Percentiles rank a stretch among this genome's conserved stretches.
These are phyloP conservation scores for Sciaenops ocellatus DNA, from an alignment of 2,797 vertebrate species.

Conservation along the genomic window DNA sequence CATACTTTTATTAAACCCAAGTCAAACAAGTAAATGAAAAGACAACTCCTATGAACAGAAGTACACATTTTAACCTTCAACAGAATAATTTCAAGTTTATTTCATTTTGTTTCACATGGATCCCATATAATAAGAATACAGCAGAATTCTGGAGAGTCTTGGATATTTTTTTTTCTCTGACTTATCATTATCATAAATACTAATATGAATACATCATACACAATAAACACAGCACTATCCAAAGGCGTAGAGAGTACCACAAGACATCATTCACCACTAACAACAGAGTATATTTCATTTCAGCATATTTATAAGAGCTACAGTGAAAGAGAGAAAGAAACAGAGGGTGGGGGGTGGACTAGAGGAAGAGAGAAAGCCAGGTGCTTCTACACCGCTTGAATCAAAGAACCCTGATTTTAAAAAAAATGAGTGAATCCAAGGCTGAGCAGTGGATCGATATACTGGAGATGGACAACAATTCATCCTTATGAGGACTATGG, in stretches of 20 bases:
- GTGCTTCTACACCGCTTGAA: constrained; percentile 70
- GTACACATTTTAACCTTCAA: constrained; percentile 78
- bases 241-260: constrained; percentile 86
- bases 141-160: constrained; percentile 81
- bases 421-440: constrained; percentile 51
- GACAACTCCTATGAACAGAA: constrained; percentile 53
- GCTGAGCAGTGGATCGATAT: constrained; percentile 50
- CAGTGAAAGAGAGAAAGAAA: constrained; percentile 75
- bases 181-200: constrained; percentile 84
- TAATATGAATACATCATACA: constrained; percentile 88
- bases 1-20: not conserved
- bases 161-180: constrained; percentile 76
- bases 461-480: constrained; percentile 45
- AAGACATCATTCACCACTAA: constrained; percentile 89
- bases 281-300: constrained; percentile 87
- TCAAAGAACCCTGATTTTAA: constrained; percentile 66
- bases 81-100: constrained; percentile 88
- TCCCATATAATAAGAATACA: constrained; percentile 87
- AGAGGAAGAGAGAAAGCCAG: constrained; percentile 71
- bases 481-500: constrained; percentile 53
- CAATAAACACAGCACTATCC: constrained; percentile 88
- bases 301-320: constrained; percentile 87
- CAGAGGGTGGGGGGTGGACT: constrained; percentile 19
- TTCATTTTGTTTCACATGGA: constrained; percentile 85
- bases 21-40: not conserved